A percentile compares a stretch with the other conserved stretches of the same genome.
Evolutionary conservation across 23 tunicate species (phyloP).

Genomic region (Oikopleura vanhoeffeni): DNA sequence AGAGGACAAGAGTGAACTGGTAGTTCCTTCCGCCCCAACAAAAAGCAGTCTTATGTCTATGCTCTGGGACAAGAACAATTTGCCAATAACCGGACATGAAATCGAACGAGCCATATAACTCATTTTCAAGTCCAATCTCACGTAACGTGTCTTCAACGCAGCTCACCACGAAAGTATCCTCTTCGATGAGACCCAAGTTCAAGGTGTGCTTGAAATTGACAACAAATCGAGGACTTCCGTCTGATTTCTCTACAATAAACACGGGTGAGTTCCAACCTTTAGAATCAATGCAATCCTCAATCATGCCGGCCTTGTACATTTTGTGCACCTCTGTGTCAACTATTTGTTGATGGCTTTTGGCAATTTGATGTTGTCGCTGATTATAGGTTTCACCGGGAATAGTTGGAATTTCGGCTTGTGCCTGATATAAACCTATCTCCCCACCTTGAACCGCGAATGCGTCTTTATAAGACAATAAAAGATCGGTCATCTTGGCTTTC

Average conservation of each 20-base stretch:
- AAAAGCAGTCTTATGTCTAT: constrained; percentile 5
- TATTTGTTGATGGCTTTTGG: background rate
- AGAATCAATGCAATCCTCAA: background rate
- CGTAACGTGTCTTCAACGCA: background rate
- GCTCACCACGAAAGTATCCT: background rate
- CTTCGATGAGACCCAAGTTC: background rate
- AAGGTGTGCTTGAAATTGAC: background rate
- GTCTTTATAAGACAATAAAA: background rate
- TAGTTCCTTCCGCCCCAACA: background rate
- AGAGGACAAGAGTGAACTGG: background rate
- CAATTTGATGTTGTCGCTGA: background rate
- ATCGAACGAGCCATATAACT: background rate
- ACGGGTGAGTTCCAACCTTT: background rate
- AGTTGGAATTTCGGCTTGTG: background rate
- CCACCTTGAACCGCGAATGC: background rate
- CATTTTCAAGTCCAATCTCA: background rate
- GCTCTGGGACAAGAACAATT: background rate
- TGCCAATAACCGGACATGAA: background rate
- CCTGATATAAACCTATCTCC: background rate
- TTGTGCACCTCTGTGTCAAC: background rate
- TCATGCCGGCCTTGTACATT: background rate
- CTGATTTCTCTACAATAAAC: background rate
- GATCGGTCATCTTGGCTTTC: background rate
- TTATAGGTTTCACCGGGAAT: background rate
- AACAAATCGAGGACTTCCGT: background rate